phyloP scores from a whole-genome alignment of 1,140 invertebrate species.

The Dolichoris vasculosae region DNA sequence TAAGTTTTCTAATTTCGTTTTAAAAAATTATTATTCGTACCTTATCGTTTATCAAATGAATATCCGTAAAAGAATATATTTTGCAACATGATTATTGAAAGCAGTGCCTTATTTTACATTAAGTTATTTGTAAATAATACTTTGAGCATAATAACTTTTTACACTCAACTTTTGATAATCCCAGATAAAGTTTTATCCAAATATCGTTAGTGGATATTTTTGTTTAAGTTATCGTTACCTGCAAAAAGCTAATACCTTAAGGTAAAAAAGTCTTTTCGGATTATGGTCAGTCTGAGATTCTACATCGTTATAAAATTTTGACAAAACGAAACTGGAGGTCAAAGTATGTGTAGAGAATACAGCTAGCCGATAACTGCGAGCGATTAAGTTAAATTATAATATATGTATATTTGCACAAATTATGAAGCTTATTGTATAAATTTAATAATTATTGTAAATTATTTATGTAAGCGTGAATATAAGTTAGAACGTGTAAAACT shows the following conservation, averaged over 20 bases:
- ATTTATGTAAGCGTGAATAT: constrained; percentile 30
- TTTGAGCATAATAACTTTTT: constrained; percentile 1
- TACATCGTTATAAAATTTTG: constrained; percentile 22
- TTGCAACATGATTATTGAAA: constrained; percentile 35
- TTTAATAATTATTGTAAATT: constrained; percentile 33
- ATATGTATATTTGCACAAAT: constrained; percentile 44
- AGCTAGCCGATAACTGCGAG: constrained; percentile 28
- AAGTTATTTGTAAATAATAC: constrained; percentile 25
- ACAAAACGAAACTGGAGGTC: constrained; percentile 4
- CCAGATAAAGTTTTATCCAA: background rate
- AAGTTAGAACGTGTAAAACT: constrained; percentile 15
- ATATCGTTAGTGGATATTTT: constrained; percentile 19
- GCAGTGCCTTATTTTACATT: constrained; percentile 49
- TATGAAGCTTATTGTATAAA: constrained; percentile 42
- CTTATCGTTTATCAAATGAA: background rate
- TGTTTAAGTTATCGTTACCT: constrained; percentile 18
- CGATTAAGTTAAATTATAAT: constrained; percentile 31
- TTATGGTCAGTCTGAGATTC: background rate
- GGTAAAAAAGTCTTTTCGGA: background rate
- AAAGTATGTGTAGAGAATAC: constrained; percentile 42
- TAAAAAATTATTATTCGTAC: background rate
- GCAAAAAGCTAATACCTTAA: constrained; percentile 2
- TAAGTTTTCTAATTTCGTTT: background rate
- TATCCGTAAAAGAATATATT: background rate
- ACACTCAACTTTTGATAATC: background rate